Percentiles rank a stretch among this genome's conserved stretches.
Evolutionary conservation across 1,140 invertebrate genomes (phyloP).

Genomic region (Cataglyphis hispanica): DNA sequence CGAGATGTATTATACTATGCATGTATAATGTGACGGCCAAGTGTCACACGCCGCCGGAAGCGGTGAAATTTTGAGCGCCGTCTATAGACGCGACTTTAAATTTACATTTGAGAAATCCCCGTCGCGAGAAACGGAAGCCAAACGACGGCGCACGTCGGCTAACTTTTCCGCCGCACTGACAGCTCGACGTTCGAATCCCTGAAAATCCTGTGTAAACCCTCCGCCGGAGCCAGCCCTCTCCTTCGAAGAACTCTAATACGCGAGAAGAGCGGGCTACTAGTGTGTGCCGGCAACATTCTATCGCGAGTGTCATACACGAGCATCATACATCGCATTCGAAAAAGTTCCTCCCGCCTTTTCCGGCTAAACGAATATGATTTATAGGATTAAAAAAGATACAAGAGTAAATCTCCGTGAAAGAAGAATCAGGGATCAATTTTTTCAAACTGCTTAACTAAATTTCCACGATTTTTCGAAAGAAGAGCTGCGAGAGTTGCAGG

Average conservation of each 20-base stretch:
- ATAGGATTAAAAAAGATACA: not conserved
- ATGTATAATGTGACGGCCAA: constrained; percentile 58
- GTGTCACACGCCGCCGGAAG: constrained; percentile 49
- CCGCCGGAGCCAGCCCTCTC: constrained; percentile 23
- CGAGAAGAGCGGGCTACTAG: constrained; percentile 66
- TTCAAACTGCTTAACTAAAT: constrained; percentile 32
- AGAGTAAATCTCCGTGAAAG: not conserved
- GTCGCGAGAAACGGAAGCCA: constrained; percentile 73
- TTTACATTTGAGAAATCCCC: constrained; percentile 75
- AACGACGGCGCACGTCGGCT: constrained; percentile 69
- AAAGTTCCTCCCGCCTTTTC: not conserved
- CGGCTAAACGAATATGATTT: not conserved
- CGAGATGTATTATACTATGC: constrained; percentile 55
- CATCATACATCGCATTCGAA: constrained; percentile 1
- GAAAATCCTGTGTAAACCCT: constrained; percentile 74
- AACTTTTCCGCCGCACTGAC: constrained; percentile 72
- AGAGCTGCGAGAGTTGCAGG: not conserved
- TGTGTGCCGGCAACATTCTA: constrained; percentile 64
- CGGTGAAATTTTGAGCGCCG: constrained; percentile 67
- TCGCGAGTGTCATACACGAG: constrained; percentile 27
- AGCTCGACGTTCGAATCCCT: constrained; percentile 71
- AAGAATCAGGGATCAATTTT: constrained; percentile 25
- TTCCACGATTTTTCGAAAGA: constrained; percentile 22
- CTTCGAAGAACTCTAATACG: constrained; percentile 67
- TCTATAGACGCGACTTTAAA: constrained; percentile 68